A percentile compares a stretch with the other conserved stretches of the same genome.
phyloP scores from a whole-genome alignment of 2,797 vertebrate species.

The Sardinella longiceps region DNA sequence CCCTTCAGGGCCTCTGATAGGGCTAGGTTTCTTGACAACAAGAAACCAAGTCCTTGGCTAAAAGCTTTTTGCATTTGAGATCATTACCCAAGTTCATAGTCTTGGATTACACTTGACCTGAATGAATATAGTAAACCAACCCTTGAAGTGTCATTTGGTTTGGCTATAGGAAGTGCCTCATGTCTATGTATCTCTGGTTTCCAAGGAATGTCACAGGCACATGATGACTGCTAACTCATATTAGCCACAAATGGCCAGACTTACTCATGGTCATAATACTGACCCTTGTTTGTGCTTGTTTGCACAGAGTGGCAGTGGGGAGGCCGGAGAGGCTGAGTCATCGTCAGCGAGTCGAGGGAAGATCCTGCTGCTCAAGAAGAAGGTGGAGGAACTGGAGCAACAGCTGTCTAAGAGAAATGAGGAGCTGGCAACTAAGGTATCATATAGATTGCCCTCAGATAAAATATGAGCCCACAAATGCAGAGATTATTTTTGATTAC shows the following conservation, averaged over 20 bases:
- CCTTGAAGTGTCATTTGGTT: background rate
- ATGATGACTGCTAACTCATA: background rate
- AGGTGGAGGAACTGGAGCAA: conserved; percentile 85
- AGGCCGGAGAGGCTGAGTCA: conserved; percentile 77
- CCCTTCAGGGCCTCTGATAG: background rate
- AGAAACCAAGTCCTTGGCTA: too few relatives aligned
- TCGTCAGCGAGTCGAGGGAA: conserved; percentile 84
- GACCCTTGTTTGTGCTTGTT: conserved; percentile 2
- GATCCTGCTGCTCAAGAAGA: conserved; percentile 85
- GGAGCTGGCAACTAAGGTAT: conserved; percentile 80
- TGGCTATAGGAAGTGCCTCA: background rate
- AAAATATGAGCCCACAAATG: too few relatives aligned
- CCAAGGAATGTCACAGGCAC: background rate
- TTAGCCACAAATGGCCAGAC: background rate
- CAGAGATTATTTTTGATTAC: too few relatives aligned
- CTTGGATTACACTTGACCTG: too few relatives aligned
- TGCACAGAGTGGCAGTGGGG: conserved; percentile 68
- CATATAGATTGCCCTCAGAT: too few relatives aligned
- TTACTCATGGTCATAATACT: background rate
- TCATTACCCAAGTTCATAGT: too few relatives aligned
- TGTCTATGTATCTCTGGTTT: background rate
- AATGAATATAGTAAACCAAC: too few relatives aligned
- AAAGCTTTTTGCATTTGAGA: too few relatives aligned
- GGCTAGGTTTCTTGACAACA: too few relatives aligned
- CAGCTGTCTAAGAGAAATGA: conserved; percentile 76